Conservation (phyloP, 2,888 invertebrate species). For the Drosophila kanekoi region DNA sequence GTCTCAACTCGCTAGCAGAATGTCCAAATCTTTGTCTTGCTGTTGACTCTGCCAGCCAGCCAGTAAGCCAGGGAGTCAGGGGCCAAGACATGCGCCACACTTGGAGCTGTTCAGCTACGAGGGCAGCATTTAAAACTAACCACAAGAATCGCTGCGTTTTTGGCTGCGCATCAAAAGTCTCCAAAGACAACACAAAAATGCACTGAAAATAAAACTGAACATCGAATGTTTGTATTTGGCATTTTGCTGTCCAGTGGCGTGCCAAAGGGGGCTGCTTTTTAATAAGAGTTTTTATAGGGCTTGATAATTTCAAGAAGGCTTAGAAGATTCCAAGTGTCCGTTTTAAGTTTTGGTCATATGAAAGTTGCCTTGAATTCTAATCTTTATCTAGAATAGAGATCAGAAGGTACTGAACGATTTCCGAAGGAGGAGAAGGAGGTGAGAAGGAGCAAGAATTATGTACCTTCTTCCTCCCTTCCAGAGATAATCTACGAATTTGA, state of each 20-base stretch:
- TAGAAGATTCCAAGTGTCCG: too few relatives aligned
- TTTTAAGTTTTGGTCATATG: too few relatives aligned
- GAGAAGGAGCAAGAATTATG: too few relatives aligned
- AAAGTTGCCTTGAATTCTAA: too few relatives aligned
- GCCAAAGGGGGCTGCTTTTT: not conserved
- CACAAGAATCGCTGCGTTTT: constrained; percentile 37
- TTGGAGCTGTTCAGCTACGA: constrained; percentile 39
- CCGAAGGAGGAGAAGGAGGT: too few relatives aligned
- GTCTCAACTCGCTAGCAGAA: constrained; percentile 5
- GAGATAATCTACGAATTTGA: too few relatives aligned
- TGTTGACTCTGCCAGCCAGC: constrained; percentile 5
- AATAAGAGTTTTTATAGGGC: too few relatives aligned
- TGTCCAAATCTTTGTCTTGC: not conserved
- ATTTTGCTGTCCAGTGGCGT: constrained; percentile 19
- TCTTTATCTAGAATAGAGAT: too few relatives aligned
- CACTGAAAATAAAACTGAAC: constrained; percentile 49
- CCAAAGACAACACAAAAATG: constrained; percentile 31
- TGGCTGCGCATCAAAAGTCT: constrained; percentile 65
- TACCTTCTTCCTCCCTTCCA: too few relatives aligned
- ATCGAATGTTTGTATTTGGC: constrained; percentile 11
- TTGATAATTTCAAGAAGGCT: too few relatives aligned
- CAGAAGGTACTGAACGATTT: too few relatives aligned
- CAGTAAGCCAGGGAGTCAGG: too few relatives aligned
- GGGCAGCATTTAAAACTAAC: constrained; percentile 67
- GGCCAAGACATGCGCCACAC: constrained; percentile 28